Evolutionary conservation across 1,140 invertebrate genomes (phyloP).

Genomic region (Drosophila yakuba): DNA sequence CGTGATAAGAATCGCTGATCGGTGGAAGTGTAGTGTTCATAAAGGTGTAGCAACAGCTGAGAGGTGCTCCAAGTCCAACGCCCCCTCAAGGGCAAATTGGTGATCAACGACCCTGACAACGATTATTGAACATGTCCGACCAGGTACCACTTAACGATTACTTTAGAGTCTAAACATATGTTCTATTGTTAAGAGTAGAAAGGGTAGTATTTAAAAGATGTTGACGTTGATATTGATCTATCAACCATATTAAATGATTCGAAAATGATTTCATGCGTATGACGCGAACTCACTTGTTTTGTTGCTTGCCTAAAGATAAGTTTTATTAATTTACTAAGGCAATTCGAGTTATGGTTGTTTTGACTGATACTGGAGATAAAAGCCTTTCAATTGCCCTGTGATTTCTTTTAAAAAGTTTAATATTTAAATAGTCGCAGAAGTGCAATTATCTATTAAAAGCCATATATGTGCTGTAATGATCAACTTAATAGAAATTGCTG

Average conservation of each 20-base stretch:
- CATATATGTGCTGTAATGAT: background rate
- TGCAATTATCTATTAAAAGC: too few relatives aligned
- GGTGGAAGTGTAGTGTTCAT: background rate
- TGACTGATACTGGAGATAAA: too few relatives aligned
- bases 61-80: slow-evolving; percentile 44
- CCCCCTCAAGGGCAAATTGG: slow-evolving; percentile 39
- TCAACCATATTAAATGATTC: slow-evolving; percentile 19
- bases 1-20: slow-evolving; percentile 42
- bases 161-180: slow-evolving; percentile 11
- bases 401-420: too few relatives aligned
- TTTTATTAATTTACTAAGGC: too few relatives aligned
- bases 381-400: too few relatives aligned
- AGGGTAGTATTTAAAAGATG: background rate
- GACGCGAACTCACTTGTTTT: background rate
- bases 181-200: slow-evolving; percentile 11
- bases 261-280: background rate
- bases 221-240: slow-evolving; percentile 14
- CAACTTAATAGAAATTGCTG: too few relatives aligned
- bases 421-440: too few relatives aligned
- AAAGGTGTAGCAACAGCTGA: slow-evolving; percentile 35
- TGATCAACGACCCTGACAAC: slow-evolving; percentile 27
- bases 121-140: slow-evolving; percentile 49
- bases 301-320: background rate
- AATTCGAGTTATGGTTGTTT: too few relatives aligned
- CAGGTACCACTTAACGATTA: slow-evolving; percentile 33